These are phyloP conservation scores for Scopus umbretta DNA, from an alignment of 2,113 vertebrate genomes.

Conservation along the genomic window DNA sequence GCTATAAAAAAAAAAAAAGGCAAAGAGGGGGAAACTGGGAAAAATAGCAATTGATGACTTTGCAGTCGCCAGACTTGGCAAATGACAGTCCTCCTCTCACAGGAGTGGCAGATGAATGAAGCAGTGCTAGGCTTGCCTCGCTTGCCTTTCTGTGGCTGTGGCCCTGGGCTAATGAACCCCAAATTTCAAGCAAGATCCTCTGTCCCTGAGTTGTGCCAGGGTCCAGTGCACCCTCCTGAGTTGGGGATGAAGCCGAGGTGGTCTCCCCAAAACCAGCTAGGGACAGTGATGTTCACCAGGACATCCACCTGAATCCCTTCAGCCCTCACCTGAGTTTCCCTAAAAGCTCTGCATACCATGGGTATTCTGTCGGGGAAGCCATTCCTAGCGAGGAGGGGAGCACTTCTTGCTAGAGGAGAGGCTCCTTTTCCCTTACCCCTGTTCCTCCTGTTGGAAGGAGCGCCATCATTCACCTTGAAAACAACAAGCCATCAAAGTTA, in stretches of 20 bases:
- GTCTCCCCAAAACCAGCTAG: background rate
- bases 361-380: background rate
- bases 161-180: background rate
- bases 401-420: background rate
- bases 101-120: background rate
- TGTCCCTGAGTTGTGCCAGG: background rate
- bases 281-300: background rate
- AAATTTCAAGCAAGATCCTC: background rate
- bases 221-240: background rate
- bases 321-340: background rate
- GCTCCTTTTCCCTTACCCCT: background rate
- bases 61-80: background rate
- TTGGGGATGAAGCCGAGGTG: background rate
- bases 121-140: rapidly evolving
- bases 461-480: background rate
- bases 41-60: background rate
- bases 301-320: background rate
- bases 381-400: background rate
- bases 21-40: background rate
- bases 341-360: background rate
- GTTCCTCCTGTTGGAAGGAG: background rate
- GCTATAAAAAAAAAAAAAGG: background rate
- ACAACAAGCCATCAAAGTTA: background rate
- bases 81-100: background rate
- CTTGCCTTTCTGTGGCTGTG: background rate